A percentile compares a stretch with the other conserved stretches of the same genome.
Conservation (phyloP, 2,888 invertebrate species). For the Zygogramma bicolorata region DNA sequence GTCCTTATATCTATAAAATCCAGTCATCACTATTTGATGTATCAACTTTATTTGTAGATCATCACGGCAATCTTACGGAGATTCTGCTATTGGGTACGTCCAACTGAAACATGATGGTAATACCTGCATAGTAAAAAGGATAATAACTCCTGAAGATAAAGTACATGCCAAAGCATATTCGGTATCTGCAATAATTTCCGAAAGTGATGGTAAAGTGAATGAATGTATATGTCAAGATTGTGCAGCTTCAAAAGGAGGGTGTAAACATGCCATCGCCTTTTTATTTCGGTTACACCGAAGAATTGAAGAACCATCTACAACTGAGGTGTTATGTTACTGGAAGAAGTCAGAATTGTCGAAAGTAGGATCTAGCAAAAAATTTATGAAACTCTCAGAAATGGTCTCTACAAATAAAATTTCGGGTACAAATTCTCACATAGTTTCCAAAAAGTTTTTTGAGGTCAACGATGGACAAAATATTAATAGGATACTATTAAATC, state of each 20-base stretch:
- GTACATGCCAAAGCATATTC: slow-evolving; percentile 38
- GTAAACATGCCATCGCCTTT: slow-evolving; percentile 47
- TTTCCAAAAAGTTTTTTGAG: background rate
- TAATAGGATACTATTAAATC: background rate
- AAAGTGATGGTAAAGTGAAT: slow-evolving; percentile 35
- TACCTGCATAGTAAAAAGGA: slow-evolving; percentile 37
- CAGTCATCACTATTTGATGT: background rate
- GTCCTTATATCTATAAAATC: background rate
- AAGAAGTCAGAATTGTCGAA: slow-evolving; percentile 2
- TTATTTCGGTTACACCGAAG: slow-evolving; percentile 43
- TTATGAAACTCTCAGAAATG: background rate
- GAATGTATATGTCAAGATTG: slow-evolving; percentile 39
- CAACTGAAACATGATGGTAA: slow-evolving; percentile 34
- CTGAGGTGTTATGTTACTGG: slow-evolving; percentile 27
- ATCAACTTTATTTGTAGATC: background rate
- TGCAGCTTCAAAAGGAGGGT: slow-evolving; percentile 42
- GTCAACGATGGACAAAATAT: background rate
- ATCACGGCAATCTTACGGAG: slow-evolving; percentile 16
- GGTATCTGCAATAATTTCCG: slow-evolving; percentile 33
- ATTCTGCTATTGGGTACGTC: slow-evolving; percentile 33
- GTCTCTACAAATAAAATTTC: background rate
- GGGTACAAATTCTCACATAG: background rate
- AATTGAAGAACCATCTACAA: slow-evolving; percentile 41
- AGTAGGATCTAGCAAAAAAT: slow-evolving; percentile 1
- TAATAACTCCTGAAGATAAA: slow-evolving; percentile 46